Percentiles rank a stretch among this genome's conserved stretches.
Evolutionary conservation across 2,113 vertebrate species (phyloP).

Genomic region (Pogona vitticeps): DNA sequence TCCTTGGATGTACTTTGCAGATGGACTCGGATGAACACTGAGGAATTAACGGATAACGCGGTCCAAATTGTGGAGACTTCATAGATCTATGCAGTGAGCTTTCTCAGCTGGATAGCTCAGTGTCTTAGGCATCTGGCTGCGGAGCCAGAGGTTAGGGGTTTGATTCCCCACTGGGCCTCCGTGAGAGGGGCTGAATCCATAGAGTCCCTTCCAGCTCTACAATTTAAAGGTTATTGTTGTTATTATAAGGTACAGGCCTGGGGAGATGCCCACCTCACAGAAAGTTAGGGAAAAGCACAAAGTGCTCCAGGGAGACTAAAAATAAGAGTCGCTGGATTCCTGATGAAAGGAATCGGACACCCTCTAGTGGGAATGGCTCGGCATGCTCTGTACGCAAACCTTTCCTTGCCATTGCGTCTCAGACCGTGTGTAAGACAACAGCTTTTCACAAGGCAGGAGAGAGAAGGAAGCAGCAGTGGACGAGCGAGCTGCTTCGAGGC

Average conservation of each 20-base stretch:
- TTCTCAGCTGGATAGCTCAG: background rate
- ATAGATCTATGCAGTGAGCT: background rate
- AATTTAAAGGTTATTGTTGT: no score
- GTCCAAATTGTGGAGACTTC: background rate
- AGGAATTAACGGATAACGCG: background rate
- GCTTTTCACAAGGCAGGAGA: background rate
- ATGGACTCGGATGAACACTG: background rate
- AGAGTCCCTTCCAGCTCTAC: no score
- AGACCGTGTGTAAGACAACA: background rate
- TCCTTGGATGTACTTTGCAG: background rate
- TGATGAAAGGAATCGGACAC: conserved; percentile 66
- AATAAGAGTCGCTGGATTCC: no score
- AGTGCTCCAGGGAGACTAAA: background rate
- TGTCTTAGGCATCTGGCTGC: no score
- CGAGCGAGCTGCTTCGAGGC: background rate
- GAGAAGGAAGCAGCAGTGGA: no score
- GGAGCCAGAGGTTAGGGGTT: no score
- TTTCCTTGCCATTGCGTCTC: accelerated
- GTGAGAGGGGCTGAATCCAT: no score
- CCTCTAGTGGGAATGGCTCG: conserved; percentile 63
- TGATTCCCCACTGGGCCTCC: no score
- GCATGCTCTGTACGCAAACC: background rate
- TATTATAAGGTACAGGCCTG: accelerated
- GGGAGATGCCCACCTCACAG: background rate
- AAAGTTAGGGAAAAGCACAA: background rate